A percentile compares a stretch with the other conserved stretches of the same genome.
phyloP scores from a whole-genome alignment of 2,888 invertebrate genomes.

The Gastrophysa polygoni region DNA sequence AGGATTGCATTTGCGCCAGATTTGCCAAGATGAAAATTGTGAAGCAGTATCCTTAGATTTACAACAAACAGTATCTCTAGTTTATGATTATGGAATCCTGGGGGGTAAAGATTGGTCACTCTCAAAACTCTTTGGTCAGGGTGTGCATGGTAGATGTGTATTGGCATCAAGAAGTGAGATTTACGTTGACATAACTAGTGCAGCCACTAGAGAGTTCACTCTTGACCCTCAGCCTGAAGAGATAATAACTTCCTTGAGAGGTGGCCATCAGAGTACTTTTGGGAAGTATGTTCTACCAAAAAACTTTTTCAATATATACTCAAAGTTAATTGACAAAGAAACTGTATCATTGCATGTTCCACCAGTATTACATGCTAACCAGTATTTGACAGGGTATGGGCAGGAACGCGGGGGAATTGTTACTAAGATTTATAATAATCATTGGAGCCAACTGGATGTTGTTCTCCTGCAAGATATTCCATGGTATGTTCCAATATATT shows the following conservation, averaged over 20 bases:
- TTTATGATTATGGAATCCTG: constrained; percentile 79
- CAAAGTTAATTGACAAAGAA: constrained; percentile 50
- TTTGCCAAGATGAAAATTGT: constrained; percentile 67
- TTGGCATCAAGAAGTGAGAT: constrained; percentile 78
- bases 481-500: constrained; percentile 83
- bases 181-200: constrained; percentile 78
- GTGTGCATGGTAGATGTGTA: constrained; percentile 81
- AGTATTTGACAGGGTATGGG: constrained; percentile 87
- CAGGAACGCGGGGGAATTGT: constrained; percentile 91
- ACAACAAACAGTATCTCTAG: constrained; percentile 83
- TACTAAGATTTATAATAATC: constrained; percentile 82
- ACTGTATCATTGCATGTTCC: constrained; percentile 64
- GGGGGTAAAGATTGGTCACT: constrained; percentile 82
- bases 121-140: constrained; percentile 84
- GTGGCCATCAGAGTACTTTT: constrained; percentile 69
- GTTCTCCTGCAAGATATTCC: constrained; percentile 89
- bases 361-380: constrained; percentile 77
- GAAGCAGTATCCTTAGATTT: constrained; percentile 74
- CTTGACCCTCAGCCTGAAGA: constrained; percentile 68
- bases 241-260: constrained; percentile 67
- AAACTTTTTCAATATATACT: constrained; percentile 70
- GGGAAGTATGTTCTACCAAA: constrained; percentile 70
- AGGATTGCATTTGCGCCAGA: constrained; percentile 80
- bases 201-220: constrained; percentile 66
- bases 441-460: constrained; percentile 75